Conservation (phyloP, 2,113 vertebrate genomes). For the Cottus gobio region DNA sequence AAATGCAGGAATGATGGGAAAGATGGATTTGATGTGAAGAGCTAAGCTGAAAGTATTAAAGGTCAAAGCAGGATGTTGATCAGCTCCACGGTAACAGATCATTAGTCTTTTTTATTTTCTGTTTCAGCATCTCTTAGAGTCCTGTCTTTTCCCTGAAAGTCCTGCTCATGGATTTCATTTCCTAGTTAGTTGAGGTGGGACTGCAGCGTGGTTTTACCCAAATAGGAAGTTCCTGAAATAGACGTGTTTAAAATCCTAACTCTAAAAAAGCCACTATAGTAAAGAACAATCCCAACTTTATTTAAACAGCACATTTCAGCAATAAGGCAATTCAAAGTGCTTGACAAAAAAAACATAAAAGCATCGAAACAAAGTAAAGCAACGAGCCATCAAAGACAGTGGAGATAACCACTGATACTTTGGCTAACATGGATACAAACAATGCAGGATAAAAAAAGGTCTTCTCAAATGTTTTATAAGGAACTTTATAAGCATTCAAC, state of each 20-base stretch:
- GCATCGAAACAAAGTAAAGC: no score
- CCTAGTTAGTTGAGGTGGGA: not conserved
- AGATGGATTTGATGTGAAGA: constrained; percentile 26
- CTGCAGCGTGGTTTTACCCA: not conserved
- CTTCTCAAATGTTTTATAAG: not conserved
- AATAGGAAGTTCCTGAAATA: not conserved
- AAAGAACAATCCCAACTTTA: not conserved
- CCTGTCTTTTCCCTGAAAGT: not conserved
- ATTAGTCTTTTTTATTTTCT: not conserved
- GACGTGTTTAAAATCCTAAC: no score
- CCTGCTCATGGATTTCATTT: not conserved
- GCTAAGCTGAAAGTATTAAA: constrained; percentile 20
- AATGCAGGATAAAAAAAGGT: not conserved
- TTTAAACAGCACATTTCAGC: not conserved
- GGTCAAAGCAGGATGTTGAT: constrained; percentile 27
- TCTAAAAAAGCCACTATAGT: not conserved
- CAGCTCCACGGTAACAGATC: constrained; percentile 73
- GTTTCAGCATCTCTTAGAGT: constrained; percentile 64
- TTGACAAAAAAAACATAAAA: no score
- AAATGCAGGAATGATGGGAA: constrained; percentile 23
- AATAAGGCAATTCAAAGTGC: no score
- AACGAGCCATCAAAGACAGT: no score
- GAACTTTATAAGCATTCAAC: no score
- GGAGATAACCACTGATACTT: no score
- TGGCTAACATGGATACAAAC: not conserved